Percentiles rank a stretch among this genome's conserved stretches.
phyloP scores from a whole-genome alignment of 2,888 invertebrate species.

The Phorcus lineatus region DNA sequence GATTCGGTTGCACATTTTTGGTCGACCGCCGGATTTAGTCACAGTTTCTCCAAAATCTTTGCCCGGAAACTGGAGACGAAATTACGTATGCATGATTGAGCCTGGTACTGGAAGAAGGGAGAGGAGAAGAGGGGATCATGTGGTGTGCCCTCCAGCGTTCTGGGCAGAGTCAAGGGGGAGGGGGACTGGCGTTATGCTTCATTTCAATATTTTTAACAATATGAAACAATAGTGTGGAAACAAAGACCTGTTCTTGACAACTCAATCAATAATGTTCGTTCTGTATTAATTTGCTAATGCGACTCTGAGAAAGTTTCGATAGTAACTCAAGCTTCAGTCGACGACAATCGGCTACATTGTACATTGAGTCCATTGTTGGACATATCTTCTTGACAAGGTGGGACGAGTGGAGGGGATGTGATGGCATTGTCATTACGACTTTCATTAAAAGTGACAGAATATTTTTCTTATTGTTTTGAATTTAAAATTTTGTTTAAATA shows the following conservation, averaged over 20 bases:
- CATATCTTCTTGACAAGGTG: no score
- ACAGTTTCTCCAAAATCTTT: constrained; percentile 9
- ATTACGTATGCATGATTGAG: constrained; percentile 14
- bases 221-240: not conserved
- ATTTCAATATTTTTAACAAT: constrained; percentile 14
- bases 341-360: no score
- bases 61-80: constrained; percentile 14
- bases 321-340: no score
- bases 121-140: not conserved
- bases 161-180: not conserved
- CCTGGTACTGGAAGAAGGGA: not conserved
- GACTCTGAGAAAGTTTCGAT: no score
- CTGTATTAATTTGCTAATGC: no score
- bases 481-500: no score
- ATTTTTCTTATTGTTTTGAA: no score
- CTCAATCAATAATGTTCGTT: no score
- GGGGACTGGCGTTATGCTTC: not conserved
- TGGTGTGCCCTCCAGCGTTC: not conserved
- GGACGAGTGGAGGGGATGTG: no score
- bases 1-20: constrained; percentile 7
- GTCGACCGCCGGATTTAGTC: constrained; percentile 17
- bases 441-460: no score
- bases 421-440: no score
- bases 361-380: no score
- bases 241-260: constrained; percentile 10